Evolutionary conservation across 92 coral and sea anemone genomes (phyloP), one percentile per base, ranked within the genome.

Genomic region (Umimayanthus kanabou): DNA sequence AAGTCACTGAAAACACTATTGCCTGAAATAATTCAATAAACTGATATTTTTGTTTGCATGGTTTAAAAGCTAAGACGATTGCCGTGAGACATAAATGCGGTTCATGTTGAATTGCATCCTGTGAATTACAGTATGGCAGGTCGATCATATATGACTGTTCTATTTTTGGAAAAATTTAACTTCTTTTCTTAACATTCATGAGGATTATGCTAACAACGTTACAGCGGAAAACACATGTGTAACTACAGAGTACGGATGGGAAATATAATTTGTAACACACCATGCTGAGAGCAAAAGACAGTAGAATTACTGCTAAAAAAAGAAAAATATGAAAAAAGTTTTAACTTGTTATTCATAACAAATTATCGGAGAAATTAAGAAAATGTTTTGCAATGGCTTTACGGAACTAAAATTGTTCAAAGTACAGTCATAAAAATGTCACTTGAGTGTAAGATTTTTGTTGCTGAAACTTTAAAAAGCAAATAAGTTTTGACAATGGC

Each of bases 11-110:
- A 65, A 40, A 66, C 37, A 23, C 39, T 28, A 20, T 83, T 43
- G 40, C 64, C 43, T 26, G 76, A 40, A 69, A 45, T 70, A 70
- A 69, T 43, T 43, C 77, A 83, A 83, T 43, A 43, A 69, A 30
- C 64, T 47, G 8, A 37, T 20, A 39, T 65, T 22, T 70, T 69
- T 83, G 43, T 70, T 67, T 83, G 74, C 78, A 71, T 83, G 78
- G 67, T 83, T 83, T 45, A 7, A 69, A 45, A 14, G 28, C 74
- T 71, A 50, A 76, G 28, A 9, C 43, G 39, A 29, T 83, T 45
- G 87, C 87, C 47, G 78, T 30, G 87, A 83, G 87, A 83, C 87
- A 23, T 26, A n/a, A 7, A 20, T 26, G 5, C 57, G 58, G 39
- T 66, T 42, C 4, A 70, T 5, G 15, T 71, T 83, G 39, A 28